Conservation (phyloP, 2,797 vertebrate genomes). For the Platyrinchus mystaceus region DNA sequence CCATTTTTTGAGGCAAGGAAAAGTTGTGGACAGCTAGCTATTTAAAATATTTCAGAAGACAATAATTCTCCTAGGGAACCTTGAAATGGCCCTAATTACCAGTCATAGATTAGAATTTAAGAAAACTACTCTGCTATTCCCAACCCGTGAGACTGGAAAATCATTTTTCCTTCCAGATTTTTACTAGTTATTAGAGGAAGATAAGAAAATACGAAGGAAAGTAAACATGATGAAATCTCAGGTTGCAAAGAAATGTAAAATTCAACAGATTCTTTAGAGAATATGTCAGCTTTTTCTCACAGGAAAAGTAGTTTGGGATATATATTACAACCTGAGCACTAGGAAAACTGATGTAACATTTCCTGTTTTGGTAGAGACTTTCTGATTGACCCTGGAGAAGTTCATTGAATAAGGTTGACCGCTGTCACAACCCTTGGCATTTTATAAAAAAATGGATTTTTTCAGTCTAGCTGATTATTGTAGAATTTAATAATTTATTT, state of each 20-base stretch:
- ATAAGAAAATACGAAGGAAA: slow-evolving; percentile 39
- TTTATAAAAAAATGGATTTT: neutral
- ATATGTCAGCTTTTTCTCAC: slow-evolving; percentile 48
- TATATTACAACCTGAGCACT: slow-evolving; percentile 12
- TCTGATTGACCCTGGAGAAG: neutral
- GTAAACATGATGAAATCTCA: slow-evolving; percentile 29
- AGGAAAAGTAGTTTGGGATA: slow-evolving; percentile 13
- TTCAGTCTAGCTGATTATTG: neutral
- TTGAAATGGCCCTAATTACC: slow-evolving; percentile 20
- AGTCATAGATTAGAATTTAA: slow-evolving; percentile 36
- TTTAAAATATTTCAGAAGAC: slow-evolving; percentile 62
- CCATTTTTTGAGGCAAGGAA: slow-evolving; percentile 40
- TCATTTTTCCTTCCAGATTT: slow-evolving; percentile 25
- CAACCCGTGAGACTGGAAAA: slow-evolving; percentile 16
- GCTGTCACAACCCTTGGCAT: neutral
- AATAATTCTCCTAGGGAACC: slow-evolving; percentile 53
- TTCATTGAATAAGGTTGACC: neutral
- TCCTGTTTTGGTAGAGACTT: neutral
- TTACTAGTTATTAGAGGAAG: neutral
- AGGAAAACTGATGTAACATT: neutral
- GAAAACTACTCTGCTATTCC: slow-evolving; percentile 1
- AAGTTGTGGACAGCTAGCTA: slow-evolving; percentile 57
- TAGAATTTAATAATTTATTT: neutral
- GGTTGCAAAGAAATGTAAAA: slow-evolving; percentile 29
- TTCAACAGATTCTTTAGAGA: neutral